Base-by-base conservation (phyloP, 1,140 invertebrate species). In the Pseudomyrmex dendroicus region DNA sequence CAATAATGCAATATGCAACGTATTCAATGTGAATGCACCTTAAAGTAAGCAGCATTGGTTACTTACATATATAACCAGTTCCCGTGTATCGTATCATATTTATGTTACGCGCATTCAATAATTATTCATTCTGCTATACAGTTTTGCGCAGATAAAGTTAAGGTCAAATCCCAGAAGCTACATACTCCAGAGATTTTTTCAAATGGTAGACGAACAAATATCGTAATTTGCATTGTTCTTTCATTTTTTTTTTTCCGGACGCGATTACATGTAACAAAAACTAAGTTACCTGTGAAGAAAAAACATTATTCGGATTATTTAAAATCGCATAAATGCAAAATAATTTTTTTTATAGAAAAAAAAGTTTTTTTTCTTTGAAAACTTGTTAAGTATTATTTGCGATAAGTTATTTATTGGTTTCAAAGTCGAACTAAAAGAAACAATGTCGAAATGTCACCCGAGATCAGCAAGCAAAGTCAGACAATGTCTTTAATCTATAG, bases 161-260 rank as follows among this genome's bases (percentile, higher is more conserved):
- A 88, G 88, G 87, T 89, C 86, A 76, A 84, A 86, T 8, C 80
- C 50, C 74, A 86, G 86, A 80, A 88, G 84, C 84, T 63, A 64
- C 54, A 56, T 68, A 56, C 82, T 76, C 66, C 76, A 82, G 70
- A 85, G 76, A 87, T 52, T 88, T 77, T 76, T 61, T 17, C 64
- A 88, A 90, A 90, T 89, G 88, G 86, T 85, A 90, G 87, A 91
- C 91, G 91, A 94, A 93, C 92, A 94, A 94, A 93, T 94, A 94
- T 94, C 91, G 91, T 93, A 93, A 93, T 93, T 93, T 90, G 88
- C 91, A 94, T 94, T 94, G 92, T 94, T 93, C 93, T 91, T 90
- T 90, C 87, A n/a, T 48, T 70, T 59, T 92, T 91, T 22, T 59
- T 92, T 91, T 90, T 89, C 85, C 90, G 86, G 90, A 89, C 89